Evolutionary conservation across 2,113 vertebrate species (phyloP), one percentile per base, ranked within the genome.

Genomic region (Spea bombifrons): DNA sequence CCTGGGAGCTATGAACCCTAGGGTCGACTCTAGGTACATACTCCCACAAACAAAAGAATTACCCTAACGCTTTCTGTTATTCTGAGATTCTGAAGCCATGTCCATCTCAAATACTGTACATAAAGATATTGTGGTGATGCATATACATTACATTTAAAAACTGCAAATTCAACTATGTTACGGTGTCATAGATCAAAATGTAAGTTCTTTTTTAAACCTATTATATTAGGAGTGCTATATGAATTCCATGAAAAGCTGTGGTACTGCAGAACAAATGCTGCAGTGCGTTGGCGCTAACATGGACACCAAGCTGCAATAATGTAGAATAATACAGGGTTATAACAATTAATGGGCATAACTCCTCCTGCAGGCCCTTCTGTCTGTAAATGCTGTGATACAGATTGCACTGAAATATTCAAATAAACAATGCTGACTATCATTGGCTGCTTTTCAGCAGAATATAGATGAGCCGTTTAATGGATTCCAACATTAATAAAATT

Each of bases 401-500:
- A 47, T 68, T 43, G 5, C 52, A 17, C 48, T 52, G 67, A 48
- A 53, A 65, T 71, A 52, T 72, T 67, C 61, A 73, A 73, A 79
- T 73, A 44, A 52, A 43, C 66, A 47, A 72, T 71, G 55, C 69
- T 65, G 70, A 50, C 52, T 71, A 44, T 53, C 10, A n/a, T 30
- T 16, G 59, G 15, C 10, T 59, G 17, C n/a, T 9, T 59, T 57
- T 61, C 44, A 46, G 17, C 64, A 67, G 77, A 80, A 73, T 80
- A 73, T 13, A 61, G 77, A 80, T 80, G 64, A 73, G 46, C n/a
- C 71, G 15, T 52, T 66, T 80, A 73, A 80, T 80, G 47, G 63
- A 67, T 80, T 67, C 52, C 52, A 46, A 59, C 63, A 48, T 80
- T 80, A 80, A 68, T 80, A 67, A 73, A 80, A 80, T 59, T 5